Evolutionary conservation across 2,113 vertebrate genomes (phyloP), one percentile per base, ranked within the genome.

Genomic region (Petrocephalus microphthalmus): DNA sequence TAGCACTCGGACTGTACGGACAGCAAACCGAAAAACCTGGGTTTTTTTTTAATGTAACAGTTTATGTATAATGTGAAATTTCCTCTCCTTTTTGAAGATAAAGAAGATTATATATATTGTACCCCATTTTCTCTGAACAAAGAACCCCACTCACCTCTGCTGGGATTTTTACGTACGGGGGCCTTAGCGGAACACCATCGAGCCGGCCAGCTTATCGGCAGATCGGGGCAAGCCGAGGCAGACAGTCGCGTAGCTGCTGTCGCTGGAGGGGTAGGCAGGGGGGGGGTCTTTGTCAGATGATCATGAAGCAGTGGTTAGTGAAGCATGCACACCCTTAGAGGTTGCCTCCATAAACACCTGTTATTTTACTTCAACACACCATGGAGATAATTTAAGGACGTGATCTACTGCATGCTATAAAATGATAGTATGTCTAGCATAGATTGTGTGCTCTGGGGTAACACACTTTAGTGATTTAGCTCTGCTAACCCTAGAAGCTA

Each of bases 1-100:
- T 98, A 97, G 96, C 96, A 97, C 97, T 97, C 97, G 96, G 96
- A 97, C 96, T 97, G 96, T 95, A 96, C 94, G 92, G 96, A 94
- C 95, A 94, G 95, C 94, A 94, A 95, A 95, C 94, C 95, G 89
- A 92, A 91, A 90, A 92, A 92, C 89, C 90, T 96, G 94, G 87
- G 86, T 90, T 87, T 92, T 91, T 94, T 96, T 97, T 67, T 67
- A 29, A 97, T 97, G 92, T 96, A 95, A 94, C 91, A 89, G 95
- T 95, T 94, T 92, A 93, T 95, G 93, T 96, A 96, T 94, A 97
- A 97, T 97, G 96, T 97, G 96, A 97, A 97, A 95, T 94, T 93
- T 92, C 90, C 93, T 93, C 91, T 91, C 91, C 90, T 93, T 93
- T 89, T 74, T 87, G 64, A 90, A 92, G 90, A 92, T 89, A 90